Evolutionary conservation across 2,888 invertebrate species (phyloP).

Genomic region (Chloroclysta siterata): DNA sequence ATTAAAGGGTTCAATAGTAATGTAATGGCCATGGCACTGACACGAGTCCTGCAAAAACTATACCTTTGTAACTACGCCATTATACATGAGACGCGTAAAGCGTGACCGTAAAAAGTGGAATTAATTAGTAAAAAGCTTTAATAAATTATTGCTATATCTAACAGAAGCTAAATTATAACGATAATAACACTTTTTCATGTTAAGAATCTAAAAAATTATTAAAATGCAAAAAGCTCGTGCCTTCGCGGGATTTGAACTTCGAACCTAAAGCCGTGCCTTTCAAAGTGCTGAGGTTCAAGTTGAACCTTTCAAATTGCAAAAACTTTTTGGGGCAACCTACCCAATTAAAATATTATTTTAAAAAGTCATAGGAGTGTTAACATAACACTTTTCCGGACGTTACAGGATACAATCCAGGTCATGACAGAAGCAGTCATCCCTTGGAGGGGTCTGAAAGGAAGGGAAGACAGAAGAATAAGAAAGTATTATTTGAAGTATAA

Average conservation of each 20-base stretch:
- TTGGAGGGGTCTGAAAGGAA: constrained; percentile 37
- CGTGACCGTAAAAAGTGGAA: constrained; percentile 7
- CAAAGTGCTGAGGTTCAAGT: not conserved
- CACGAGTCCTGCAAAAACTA: constrained; percentile 53
- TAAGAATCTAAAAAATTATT: not conserved
- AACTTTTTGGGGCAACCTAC: not conserved
- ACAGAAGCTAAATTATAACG: not conserved
- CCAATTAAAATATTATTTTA: not conserved
- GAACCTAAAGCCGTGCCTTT: not conserved
- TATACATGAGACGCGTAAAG: constrained; percentile 8
- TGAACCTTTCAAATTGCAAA: constrained; percentile 2
- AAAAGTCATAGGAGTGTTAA: not conserved
- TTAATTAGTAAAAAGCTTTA: constrained; percentile 10
- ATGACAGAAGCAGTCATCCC: constrained; percentile 35
- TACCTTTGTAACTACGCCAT: constrained; percentile 1
- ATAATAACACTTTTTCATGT: not conserved
- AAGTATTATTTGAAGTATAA: not conserved
- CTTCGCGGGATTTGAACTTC: not conserved
- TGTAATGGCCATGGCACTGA: constrained; percentile 10
- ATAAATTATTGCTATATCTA: constrained; percentile 10
- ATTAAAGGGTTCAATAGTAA: constrained; percentile 34
- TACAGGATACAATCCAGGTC: constrained; percentile 29
- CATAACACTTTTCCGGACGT: constrained; percentile 25
- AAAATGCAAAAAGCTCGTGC: not conserved
- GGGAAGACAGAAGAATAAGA: not conserved